Percentiles rank a stretch among this genome's conserved stretches.
Evolutionary conservation across 2,888 invertebrate genomes (phyloP).

Genomic region (Sinhomidia bicolor): DNA sequence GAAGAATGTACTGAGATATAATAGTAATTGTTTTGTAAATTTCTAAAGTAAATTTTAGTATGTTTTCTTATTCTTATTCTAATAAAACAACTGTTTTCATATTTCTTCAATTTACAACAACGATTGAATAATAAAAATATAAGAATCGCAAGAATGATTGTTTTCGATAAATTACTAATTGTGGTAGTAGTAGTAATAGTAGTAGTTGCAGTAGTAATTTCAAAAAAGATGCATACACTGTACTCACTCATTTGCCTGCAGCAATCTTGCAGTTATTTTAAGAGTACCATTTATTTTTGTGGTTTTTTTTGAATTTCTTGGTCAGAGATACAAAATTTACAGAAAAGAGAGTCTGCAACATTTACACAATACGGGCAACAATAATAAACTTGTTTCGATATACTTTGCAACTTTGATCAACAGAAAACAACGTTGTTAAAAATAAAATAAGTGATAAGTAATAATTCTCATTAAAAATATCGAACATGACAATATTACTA

Average conservation of each 20-base stretch:
- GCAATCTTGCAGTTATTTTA: background rate
- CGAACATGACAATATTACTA: constrained; percentile 13
- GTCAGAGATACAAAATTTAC: constrained; percentile 38
- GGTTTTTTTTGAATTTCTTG: constrained; percentile 43
- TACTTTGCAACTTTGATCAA: background rate
- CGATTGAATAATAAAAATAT: constrained; percentile 46
- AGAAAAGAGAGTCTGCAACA: background rate
- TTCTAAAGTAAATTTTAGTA: too few species aligned
- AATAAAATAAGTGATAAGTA: background rate
- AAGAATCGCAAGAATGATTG: constrained; percentile 65
- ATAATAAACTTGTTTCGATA: constrained; percentile 5
- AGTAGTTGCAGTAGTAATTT: background rate
- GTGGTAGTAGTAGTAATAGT: too few species aligned
- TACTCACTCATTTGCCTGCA: background rate
- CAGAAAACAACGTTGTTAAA: background rate
- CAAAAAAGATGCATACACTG: constrained; percentile 30
- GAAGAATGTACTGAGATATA: too few species aligned
- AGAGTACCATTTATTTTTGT: constrained; percentile 13
- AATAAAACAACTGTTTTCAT: too few species aligned
- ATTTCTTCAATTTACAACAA: background rate
- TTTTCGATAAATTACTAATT: too few species aligned
- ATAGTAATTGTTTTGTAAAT: too few species aligned
- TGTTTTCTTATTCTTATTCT: too few species aligned
- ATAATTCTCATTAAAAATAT: constrained; percentile 13
- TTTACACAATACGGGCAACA: background rate